Evolutionary conservation across 92 coral and sea anemone species (phyloP).

Genomic region (Paragorgia papillata): DNA sequence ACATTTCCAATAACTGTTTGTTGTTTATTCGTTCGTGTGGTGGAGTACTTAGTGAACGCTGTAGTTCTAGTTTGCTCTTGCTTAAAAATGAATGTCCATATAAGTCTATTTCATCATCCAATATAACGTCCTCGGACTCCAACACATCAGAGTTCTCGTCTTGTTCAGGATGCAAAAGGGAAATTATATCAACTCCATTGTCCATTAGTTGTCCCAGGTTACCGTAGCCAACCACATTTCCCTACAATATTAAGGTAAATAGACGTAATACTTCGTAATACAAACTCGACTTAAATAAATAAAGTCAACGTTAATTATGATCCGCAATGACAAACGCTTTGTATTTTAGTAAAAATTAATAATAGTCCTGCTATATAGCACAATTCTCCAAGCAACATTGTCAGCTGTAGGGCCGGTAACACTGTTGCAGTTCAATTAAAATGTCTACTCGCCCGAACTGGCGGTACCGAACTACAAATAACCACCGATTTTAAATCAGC

Average conservation of each 20-base stretch:
- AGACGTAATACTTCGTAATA: not conserved
- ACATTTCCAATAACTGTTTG: constrained; percentile 30
- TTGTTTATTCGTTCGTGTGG: constrained; percentile 31
- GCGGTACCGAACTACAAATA: too few species aligned
- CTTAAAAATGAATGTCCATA: constrained; percentile 5
- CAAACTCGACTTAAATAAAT: too few species aligned
- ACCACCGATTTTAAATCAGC: too few species aligned
- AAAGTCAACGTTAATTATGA: too few species aligned
- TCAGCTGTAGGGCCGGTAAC: too few species aligned
- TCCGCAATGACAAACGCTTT: too few species aligned
- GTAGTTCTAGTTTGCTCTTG: constrained; percentile 24
- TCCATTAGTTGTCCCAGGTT: constrained; percentile 16
- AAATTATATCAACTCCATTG: constrained; percentile 74
- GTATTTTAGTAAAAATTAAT: too few species aligned
- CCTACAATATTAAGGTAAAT: constrained; percentile 1
- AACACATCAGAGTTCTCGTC: constrained; percentile 55
- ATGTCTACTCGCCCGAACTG: too few species aligned
- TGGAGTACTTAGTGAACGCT: constrained; percentile 34
- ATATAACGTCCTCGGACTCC: constrained; percentile 24
- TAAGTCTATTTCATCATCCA: not conserved
- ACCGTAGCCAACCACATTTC: constrained; percentile 35
- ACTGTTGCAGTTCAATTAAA: too few species aligned
- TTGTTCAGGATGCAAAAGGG: constrained; percentile 63
- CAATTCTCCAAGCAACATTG: too few species aligned
- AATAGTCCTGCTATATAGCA: too few species aligned